Percentiles rank a stretch among this genome's conserved stretches.
Conservation (phyloP, 2,888 invertebrate species). For the Anarsia innoxiella region DNA sequence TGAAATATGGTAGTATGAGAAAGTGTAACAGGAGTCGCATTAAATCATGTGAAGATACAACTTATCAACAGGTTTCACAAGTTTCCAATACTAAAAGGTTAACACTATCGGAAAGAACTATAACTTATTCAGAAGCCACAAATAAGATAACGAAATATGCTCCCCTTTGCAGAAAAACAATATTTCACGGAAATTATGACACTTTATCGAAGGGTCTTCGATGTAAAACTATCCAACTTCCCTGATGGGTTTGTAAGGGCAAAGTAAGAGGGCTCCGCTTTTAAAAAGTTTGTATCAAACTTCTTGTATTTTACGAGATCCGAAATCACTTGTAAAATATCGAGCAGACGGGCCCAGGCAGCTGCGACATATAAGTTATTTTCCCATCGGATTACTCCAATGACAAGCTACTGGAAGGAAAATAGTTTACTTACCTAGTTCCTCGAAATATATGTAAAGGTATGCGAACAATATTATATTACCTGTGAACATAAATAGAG, state of each 20-base stretch:
- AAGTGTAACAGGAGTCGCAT: constrained; percentile 5
- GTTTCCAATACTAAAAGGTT: constrained; percentile 23
- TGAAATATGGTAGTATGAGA: neutral
- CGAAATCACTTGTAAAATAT: constrained; percentile 57
- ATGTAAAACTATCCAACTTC: constrained; percentile 64
- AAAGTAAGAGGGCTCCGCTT: constrained; percentile 50
- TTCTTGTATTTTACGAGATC: constrained; percentile 53
- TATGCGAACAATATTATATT: too few species aligned
- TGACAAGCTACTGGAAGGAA: constrained; percentile 20
- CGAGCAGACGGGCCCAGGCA: constrained; percentile 35
- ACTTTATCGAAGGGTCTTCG: constrained; percentile 61
- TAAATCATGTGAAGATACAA: constrained; percentile 12
- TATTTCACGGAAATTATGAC: constrained; percentile 65
- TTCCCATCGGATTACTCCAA: constrained; percentile 40
- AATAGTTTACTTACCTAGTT: constrained; percentile 21
- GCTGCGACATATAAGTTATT: constrained; percentile 41
- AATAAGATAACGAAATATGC: constrained; percentile 51
- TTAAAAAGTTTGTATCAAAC: constrained; percentile 52
- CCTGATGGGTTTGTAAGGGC: constrained; percentile 50
- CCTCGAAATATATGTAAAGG: neutral
- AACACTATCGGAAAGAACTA: constrained; percentile 28
- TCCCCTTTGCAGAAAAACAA: constrained; percentile 45
- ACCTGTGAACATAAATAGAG: too few species aligned
- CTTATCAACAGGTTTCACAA: constrained; percentile 42
- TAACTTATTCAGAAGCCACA: constrained; percentile 42